Conservation (phyloP, 1,140 invertebrate genomes). For the Saccostrea cuccullata region DNA sequence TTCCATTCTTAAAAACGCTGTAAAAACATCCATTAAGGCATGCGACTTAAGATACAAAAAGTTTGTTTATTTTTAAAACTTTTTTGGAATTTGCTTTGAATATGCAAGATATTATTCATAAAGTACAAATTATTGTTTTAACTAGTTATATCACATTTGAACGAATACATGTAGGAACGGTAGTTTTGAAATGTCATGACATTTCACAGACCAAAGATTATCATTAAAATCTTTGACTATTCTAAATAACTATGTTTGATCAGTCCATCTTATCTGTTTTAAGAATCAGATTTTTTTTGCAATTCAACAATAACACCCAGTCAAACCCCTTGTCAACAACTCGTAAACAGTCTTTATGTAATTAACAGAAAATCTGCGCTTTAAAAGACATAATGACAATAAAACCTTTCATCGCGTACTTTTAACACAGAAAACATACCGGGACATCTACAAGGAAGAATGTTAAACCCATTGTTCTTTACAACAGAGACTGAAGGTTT, state of each 20-base stretch:
- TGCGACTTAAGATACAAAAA: neutral
- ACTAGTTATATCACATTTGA: neutral
- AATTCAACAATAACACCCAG: neutral
- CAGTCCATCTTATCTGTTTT: neutral
- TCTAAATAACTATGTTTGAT: neutral
- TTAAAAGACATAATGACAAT: neutral
- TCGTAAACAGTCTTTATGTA: neutral
- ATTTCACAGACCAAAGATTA: constrained; percentile 23
- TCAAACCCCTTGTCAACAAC: constrained; percentile 15
- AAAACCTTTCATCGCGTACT: constrained; percentile 13
- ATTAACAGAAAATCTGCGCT: neutral
- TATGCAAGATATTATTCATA: neutral
- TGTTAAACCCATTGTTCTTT: neutral
- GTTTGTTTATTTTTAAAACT: no score
- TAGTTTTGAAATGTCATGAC: neutral
- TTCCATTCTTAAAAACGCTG: no score
- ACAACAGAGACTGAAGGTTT: neutral
- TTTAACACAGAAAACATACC: neutral
- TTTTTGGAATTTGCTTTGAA: neutral
- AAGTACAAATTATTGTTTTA: neutral
- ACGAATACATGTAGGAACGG: neutral
- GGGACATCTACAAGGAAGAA: neutral
- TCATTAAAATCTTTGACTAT: neutral
- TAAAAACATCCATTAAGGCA: neutral
- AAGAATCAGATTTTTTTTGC: neutral